Evolutionary conservation across 2,113 vertebrate genomes (phyloP).

Genomic region (Meleagris gallopavo): DNA sequence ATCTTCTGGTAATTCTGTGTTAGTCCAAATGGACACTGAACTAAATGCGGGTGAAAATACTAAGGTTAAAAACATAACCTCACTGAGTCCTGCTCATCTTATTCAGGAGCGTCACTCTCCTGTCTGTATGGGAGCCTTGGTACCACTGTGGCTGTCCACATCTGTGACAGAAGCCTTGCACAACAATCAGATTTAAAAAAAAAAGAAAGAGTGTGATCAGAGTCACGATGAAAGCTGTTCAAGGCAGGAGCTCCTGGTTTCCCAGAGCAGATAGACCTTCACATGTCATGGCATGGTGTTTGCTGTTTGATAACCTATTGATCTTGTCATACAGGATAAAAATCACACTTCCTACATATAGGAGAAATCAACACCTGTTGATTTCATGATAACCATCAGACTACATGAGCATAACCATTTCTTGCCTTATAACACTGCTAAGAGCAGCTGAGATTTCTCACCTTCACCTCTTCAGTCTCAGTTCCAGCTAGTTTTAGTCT

Average conservation of each 20-base stretch:
- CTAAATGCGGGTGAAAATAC: not conserved
- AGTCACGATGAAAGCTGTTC: not conserved
- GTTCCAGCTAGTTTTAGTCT: not conserved
- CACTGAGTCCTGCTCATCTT: not conserved
- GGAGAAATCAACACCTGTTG: not conserved
- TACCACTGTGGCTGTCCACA: not conserved
- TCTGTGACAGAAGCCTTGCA: not conserved
- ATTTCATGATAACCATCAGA: not conserved
- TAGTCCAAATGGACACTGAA: not conserved
- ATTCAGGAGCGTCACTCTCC: not conserved
- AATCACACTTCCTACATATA: not conserved
- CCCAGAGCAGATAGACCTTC: not conserved
- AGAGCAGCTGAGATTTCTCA: conserved; percentile 9
- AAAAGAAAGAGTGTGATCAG: not conserved
- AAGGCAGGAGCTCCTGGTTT: not conserved
- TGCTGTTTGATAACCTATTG: not conserved
- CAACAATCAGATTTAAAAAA: not conserved
- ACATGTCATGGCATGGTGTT: not conserved
- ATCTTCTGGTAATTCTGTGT: not conserved
- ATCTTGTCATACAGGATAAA: not conserved
- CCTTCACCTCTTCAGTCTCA: not conserved
- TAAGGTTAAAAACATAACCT: not conserved
- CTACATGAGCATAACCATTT: not conserved
- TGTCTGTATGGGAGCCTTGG: not conserved
- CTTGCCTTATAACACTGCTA: not conserved